A percentile compares a stretch with the other conserved stretches of the same genome.
phyloP scores from a whole-genome alignment of 2,797 vertebrate genomes.

The Darevskia mixta region DNA sequence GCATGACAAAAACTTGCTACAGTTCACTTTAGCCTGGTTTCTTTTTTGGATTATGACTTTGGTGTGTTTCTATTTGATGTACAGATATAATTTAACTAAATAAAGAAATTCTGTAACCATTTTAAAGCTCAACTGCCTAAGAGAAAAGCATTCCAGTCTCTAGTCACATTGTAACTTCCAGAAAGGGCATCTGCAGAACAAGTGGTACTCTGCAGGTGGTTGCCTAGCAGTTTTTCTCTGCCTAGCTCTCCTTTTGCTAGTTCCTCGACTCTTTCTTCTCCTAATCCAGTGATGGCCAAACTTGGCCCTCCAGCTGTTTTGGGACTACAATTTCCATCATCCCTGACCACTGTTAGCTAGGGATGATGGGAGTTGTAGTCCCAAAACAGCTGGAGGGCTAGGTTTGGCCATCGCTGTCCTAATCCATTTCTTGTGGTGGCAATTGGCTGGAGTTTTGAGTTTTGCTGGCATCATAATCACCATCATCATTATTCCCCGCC shows the following conservation, averaged over 20 bases:
- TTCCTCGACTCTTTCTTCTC: neutral
- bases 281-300: neutral
- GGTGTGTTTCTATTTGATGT: slow-evolving; percentile 61
- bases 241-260: neutral
- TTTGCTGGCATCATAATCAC: neutral
- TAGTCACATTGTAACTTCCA: slow-evolving; percentile 15
- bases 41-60: slow-evolving; percentile 37
- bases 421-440: neutral
- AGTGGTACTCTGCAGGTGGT: neutral
- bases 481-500: too few relatives aligned
- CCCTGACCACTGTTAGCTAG: too few relatives aligned
- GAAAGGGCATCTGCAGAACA: neutral
- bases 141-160: neutral
- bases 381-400: too few relatives aligned
- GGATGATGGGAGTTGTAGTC: too few relatives aligned
- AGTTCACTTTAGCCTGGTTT: slow-evolving; percentile 37
- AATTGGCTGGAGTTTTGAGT: neutral
- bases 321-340: too few relatives aligned
- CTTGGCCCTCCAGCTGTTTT: too few relatives aligned
- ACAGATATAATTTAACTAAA: slow-evolving; percentile 49
- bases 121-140: slow-evolving; percentile 25
- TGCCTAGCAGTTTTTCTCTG: neutral
- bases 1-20: slow-evolving; percentile 1
- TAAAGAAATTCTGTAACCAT: slow-evolving; percentile 13
- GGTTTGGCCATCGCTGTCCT: too few relatives aligned